Percentiles rank a stretch among this genome's conserved stretches.
Evolutionary conservation across 2,113 vertebrate genomes (phyloP).

Genomic region (Agelaius phoeniceus): DNA sequence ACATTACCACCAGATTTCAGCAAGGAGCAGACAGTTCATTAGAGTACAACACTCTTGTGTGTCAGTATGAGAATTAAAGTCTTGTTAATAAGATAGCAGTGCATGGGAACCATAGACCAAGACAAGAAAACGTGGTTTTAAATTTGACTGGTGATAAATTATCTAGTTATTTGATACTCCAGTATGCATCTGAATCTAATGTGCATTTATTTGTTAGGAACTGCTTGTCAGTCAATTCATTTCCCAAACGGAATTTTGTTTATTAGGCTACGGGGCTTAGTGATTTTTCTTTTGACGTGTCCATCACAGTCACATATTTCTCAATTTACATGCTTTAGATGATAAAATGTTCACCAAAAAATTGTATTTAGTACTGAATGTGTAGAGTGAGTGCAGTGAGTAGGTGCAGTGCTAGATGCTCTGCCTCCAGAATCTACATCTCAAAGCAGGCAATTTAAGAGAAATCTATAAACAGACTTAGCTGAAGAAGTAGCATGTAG

Average conservation of each 20-base stretch:
- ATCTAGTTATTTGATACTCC: constrained; percentile 61
- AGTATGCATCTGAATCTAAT: constrained; percentile 12
- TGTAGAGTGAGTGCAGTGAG: not conserved
- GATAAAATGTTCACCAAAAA: not conserved
- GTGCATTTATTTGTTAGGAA: constrained; percentile 36
- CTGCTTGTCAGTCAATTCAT: constrained; percentile 29
- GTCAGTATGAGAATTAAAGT: constrained; percentile 74
- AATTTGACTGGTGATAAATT: constrained; percentile 71
- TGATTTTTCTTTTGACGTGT: constrained; percentile 43
- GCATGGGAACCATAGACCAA: constrained; percentile 51
- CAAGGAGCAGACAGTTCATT: constrained; percentile 77
- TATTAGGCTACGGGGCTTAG: constrained; percentile 17
- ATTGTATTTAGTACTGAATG: not conserved
- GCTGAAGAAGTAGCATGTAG: not conserved
- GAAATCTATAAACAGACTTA: not conserved
- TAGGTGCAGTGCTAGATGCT: not conserved
- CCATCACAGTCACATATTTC: constrained; percentile 32
- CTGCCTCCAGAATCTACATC: not conserved
- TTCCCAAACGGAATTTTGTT: constrained; percentile 45
- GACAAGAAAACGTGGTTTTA: constrained; percentile 58
- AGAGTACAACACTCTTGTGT: constrained; percentile 73
- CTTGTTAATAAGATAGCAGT: constrained; percentile 74
- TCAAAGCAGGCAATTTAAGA: not conserved
- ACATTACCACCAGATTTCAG: constrained; percentile 66
- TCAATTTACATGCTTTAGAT: not conserved